Conservation (phyloP, 37 sponge, comb jelly and placozoan genomes). For the Aphrocallistes beatrix region DNA sequence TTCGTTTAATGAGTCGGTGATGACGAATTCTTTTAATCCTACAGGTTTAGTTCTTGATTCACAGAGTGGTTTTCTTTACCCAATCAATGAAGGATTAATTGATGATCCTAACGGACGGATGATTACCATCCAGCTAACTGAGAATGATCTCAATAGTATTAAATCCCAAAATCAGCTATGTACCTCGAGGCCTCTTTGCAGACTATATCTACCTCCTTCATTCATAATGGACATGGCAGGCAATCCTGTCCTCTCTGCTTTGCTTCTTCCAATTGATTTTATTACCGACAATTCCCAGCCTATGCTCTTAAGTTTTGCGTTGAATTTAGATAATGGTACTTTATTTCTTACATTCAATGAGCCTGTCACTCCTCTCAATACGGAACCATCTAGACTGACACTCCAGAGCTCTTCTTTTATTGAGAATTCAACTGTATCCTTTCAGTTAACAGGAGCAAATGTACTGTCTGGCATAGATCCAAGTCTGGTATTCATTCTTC, state of each 20-base stretch:
- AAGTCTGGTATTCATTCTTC: conserved; percentile 23
- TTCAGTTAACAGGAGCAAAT: conserved; percentile 9
- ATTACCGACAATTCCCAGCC: conserved; percentile 52
- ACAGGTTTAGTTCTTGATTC: conserved; percentile 48
- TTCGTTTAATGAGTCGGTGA: conserved; percentile 66
- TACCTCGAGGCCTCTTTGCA: conserved; percentile 34
- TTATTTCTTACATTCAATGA: conserved; percentile 63
- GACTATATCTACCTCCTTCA: conserved; percentile 25
- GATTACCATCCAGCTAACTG: conserved; percentile 14
- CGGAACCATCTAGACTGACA: conserved; percentile 34
- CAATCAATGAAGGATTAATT: conserved; percentile 40
- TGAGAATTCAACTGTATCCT: conserved; percentile 13
- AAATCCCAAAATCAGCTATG: conserved; percentile 36
- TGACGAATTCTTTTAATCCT: conserved; percentile 25
- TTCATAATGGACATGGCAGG: conserved; percentile 45
- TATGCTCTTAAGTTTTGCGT: conserved; percentile 37
- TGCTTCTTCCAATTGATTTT: conserved; percentile 27
- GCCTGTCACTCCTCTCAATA: conserved; percentile 27
- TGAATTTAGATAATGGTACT: conserved; percentile 49
- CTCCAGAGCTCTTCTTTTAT: conserved; percentile 33
- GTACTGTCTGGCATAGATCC: conserved; percentile 31
- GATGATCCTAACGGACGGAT: neutral
- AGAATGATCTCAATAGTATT: conserved; percentile 34
- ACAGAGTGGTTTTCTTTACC: conserved; percentile 15
- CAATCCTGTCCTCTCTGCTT: conserved; percentile 29